Conservation (phyloP, 2,888 invertebrate species). For the Lasioglossum villosulum region DNA sequence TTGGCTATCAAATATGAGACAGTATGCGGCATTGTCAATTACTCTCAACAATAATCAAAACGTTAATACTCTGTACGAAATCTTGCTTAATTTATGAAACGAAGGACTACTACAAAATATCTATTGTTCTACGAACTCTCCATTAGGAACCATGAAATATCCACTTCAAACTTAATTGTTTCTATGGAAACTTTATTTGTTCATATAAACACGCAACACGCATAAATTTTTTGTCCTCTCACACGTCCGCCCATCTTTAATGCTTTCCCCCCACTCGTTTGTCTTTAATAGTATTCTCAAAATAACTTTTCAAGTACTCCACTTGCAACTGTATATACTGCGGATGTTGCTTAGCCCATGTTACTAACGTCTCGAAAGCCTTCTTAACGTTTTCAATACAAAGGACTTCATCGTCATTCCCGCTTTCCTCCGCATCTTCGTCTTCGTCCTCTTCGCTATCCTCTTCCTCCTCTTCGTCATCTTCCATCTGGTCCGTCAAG, state of each 20-base stretch:
- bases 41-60: not conserved
- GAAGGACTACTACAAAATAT: not conserved
- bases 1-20: not conserved
- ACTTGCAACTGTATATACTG: constrained; percentile 19
- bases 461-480: not conserved
- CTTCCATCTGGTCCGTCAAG: not conserved
- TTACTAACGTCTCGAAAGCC: constrained; percentile 3
- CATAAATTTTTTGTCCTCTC: not conserved
- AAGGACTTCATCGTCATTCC: not conserved
- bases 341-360: constrained; percentile 16
- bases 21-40: not conserved
- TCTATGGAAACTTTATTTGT: not conserved
- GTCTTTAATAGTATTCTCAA: not conserved
- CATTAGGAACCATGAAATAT: not conserved
- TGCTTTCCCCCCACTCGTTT: not conserved
- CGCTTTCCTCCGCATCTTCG: not conserved
- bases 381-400: not conserved
- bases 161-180: not conserved
- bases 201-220: not conserved
- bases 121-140: not conserved
- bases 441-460: not conserved
- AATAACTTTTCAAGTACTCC: constrained; percentile 15
- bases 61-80: not conserved
- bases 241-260: not conserved
- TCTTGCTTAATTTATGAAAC: not conserved